phyloP scores from a whole-genome alignment of 2,797 vertebrate species.

The Paguma larvata region DNA sequence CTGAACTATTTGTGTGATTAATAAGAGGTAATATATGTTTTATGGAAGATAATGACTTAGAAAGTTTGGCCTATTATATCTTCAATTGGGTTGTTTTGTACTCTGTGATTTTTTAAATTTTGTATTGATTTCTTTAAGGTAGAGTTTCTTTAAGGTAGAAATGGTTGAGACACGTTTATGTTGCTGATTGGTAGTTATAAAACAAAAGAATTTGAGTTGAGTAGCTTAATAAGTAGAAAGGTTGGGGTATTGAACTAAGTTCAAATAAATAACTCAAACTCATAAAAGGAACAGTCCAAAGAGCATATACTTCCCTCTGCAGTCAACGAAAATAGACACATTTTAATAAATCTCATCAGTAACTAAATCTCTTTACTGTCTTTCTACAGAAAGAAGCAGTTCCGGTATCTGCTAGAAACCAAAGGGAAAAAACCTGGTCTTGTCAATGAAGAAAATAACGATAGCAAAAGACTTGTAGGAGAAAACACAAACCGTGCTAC shows the following conservation, averaged over 20 bases:
- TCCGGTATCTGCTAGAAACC: constrained; percentile 94
- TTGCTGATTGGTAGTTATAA: constrained; percentile 41
- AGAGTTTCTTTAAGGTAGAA: constrained; percentile 46
- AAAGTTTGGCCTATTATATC: neutral
- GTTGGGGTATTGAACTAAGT: neutral
- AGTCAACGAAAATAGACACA: constrained; percentile 18
- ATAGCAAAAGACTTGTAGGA: constrained; percentile 92
- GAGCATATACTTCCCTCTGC: neutral
- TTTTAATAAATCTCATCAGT: constrained; percentile 31
- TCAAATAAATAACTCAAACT: constrained; percentile 54
- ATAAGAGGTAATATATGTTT: neutral
- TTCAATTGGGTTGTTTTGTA: constrained; percentile 18
- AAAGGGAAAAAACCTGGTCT: constrained; percentile 92
- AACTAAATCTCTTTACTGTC: constrained; percentile 54
- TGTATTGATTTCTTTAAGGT: neutral
- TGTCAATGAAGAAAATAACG: constrained; percentile 92
- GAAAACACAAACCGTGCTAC: constrained; percentile 93
- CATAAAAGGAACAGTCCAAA: constrained; percentile 48
- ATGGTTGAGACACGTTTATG: constrained; percentile 14
- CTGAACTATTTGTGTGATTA: constrained; percentile 27
- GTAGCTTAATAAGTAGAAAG: constrained; percentile 23
- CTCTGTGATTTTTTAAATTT: constrained; percentile 30
- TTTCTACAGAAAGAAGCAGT: constrained; percentile 93
- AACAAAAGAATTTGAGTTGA: constrained; percentile 26
- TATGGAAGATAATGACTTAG: neutral